Percentiles rank a stretch among this genome's conserved stretches.
phyloP scores from a whole-genome alignment of 2,113 vertebrate genomes.

The Carollia perspicillata region DNA sequence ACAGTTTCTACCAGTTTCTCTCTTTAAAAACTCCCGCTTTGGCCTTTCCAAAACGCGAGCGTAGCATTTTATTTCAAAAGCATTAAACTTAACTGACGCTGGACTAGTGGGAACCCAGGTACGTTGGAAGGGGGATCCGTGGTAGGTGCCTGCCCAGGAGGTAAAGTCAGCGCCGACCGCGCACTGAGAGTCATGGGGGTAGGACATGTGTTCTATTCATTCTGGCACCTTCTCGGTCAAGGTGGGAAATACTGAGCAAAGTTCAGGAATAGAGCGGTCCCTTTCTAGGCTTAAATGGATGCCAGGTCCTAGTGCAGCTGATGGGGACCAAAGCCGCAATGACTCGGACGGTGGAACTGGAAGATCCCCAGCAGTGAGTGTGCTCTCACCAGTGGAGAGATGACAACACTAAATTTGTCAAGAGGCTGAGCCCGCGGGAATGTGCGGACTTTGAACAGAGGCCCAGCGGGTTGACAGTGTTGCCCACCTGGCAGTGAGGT shows the following conservation, averaged over 20 bases:
- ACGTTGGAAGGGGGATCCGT: slow-evolving; percentile 51
- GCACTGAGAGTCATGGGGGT: slow-evolving; percentile 37
- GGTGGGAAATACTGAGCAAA: slow-evolving; percentile 31
- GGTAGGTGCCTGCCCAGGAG: slow-evolving; percentile 22
- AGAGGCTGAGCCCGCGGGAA: slow-evolving; percentile 69
- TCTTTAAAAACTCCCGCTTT: slow-evolving; percentile 51
- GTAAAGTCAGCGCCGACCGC: slow-evolving; percentile 43
- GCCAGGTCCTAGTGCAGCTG: slow-evolving; percentile 63
- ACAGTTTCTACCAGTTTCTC: slow-evolving; percentile 51
- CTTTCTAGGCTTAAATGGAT: slow-evolving; percentile 46
- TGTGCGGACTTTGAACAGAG: slow-evolving; percentile 57
- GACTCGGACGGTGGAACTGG: slow-evolving; percentile 69
- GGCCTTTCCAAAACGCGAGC: slow-evolving; percentile 54
- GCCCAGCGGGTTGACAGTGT: slow-evolving; percentile 51
- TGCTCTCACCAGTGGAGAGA: slow-evolving; percentile 66
- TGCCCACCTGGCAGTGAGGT: slow-evolving; percentile 44
- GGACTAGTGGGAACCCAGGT: slow-evolving; percentile 62
- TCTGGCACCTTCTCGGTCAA: slow-evolving; percentile 57
- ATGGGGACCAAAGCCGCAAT: slow-evolving; percentile 48
- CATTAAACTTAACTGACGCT: slow-evolving; percentile 47
- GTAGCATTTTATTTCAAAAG: slow-evolving; percentile 47
- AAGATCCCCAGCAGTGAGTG: slow-evolving; percentile 70
- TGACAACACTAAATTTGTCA: slow-evolving; percentile 69
- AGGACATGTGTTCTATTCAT: neutral
- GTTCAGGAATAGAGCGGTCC: slow-evolving; percentile 53